Percentiles rank a stretch among this genome's conserved stretches.
Conservation (phyloP, 2,113 vertebrate genomes). For the Catharus minimus region DNA sequence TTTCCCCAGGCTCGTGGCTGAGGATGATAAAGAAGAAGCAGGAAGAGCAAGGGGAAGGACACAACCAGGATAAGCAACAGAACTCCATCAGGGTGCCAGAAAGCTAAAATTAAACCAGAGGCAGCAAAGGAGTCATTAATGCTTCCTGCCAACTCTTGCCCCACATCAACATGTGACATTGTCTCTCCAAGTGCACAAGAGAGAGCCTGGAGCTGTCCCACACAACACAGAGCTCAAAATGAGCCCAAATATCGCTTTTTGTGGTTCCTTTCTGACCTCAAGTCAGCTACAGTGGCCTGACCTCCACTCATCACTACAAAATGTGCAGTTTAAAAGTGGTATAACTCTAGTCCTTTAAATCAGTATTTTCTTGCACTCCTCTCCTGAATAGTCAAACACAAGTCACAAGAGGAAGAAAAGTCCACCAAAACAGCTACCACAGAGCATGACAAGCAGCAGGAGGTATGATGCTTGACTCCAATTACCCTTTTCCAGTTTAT, state of each 20-base stretch:
- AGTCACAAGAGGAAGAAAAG: not conserved
- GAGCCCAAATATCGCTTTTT: not conserved
- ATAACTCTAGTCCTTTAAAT: not conserved
- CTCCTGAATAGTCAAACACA: not conserved
- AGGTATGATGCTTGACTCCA: not conserved
- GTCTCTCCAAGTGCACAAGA: not conserved
- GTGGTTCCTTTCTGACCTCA: not conserved
- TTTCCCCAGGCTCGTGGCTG: not conserved
- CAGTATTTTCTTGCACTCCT: not conserved
- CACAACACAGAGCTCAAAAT: rapidly evolving
- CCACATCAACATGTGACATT: not conserved
- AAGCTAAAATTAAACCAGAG: not conserved
- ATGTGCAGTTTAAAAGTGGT: rapidly evolving
- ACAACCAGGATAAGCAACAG: not conserved
- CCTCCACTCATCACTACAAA: not conserved
- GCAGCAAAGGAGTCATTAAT: not conserved
- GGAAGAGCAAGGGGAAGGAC: slow-evolving; percentile 13
- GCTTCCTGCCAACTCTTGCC: not conserved
- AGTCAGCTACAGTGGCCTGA: not conserved
- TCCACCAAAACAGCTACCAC: not conserved
- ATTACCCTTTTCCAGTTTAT: slow-evolving; percentile 10
- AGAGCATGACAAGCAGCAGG: not conserved
- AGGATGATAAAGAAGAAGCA: not conserved
- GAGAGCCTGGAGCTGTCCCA: not conserved
- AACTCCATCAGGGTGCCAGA: not conserved